Evolutionary conservation across 2,888 invertebrate species (phyloP).

Genomic region (Rotaria magnacalcarata): DNA sequence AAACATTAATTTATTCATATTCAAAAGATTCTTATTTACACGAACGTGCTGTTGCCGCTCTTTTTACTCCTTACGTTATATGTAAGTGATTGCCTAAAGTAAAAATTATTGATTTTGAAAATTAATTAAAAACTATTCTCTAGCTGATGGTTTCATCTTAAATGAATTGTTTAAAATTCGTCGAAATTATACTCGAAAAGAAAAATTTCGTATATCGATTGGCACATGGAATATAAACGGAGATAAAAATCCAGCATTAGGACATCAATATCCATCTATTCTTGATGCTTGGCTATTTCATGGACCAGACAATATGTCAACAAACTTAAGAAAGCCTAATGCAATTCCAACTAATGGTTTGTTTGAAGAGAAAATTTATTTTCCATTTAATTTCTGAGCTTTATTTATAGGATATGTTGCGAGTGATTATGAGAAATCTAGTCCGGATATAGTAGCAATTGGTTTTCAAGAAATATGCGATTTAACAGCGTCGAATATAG

Average conservation of each 20-base stretch:
- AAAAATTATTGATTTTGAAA: neutral
- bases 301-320: slow-evolving; percentile 64
- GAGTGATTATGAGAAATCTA: neutral
- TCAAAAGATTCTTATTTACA: slow-evolving; percentile 36
- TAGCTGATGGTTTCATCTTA: slow-evolving; percentile 52
- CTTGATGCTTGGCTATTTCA: slow-evolving; percentile 84
- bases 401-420: neutral
- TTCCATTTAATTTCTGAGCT: no score
- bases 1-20: slow-evolving; percentile 38
- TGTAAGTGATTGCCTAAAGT: neutral
- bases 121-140: neutral
- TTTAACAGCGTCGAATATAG: slow-evolving; percentile 92
- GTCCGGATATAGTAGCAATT: slow-evolving; percentile 81
- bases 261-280: neutral
- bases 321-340: neutral
- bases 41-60: slow-evolving; percentile 23
- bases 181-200: slow-evolving; percentile 52
- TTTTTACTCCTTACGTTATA: neutral
- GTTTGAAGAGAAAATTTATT: neutral
- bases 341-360: neutral
- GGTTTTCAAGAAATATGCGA: slow-evolving; percentile 99
- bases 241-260: slow-evolving; percentile 71
- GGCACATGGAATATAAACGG: slow-evolving; percentile 99
- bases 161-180: slow-evolving; percentile 51
- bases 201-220: slow-evolving; percentile 70